Base-by-base conservation (phyloP, 2,888 invertebrate species). In the Hoplodrina ambigua region DNA sequence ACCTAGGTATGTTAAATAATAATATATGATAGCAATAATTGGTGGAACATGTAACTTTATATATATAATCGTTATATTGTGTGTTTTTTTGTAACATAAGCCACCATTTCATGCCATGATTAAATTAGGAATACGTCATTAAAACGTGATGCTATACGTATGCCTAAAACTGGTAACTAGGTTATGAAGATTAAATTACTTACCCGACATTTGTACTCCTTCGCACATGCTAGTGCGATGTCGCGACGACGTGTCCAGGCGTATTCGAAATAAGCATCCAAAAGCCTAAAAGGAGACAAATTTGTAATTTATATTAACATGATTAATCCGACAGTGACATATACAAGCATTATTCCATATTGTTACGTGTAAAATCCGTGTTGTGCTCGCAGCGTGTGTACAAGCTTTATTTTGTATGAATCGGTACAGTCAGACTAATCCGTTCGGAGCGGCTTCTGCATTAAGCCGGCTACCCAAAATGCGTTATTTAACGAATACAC, bases 151-250 rank as follows among this genome's bases (percentile, higher is more conserved):
- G 13, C 41, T 41, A 41, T 1, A 33, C 53, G 17, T 30, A 10
- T 8, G 4, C 19, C 3, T 46, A 13, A 46, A 52, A n/a, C 41
- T 61, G 37, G 6, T 33, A 4, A 33, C 7, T 6, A 41, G 41
- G 11, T 41, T 41, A 13, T 41, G 11, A 46, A 8, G n/a, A 50
- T 50, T 19, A 7, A 19, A 30, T 10, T 30, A 73, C 85, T 86
- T 80, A 95, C 95, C 95, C 76, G 95, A 94, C 91, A 95, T 93
- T 11, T 93, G 94, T 46, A 95, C 79, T 46, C 93, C 94, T 62
- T 94, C 94, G 61, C 93, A 92, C 61, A 90, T 78, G 76, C 94
- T 95, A 17, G 93, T 93, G 2, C 94, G 89, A 61, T 91, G 92
- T 30, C 91, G 88, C 0, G 91, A 87, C 2, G 90, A 88, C 0